These are phyloP conservation scores for Puma concolor DNA, from an alignment of 2,113 vertebrate species.

Conservation along the genomic window DNA sequence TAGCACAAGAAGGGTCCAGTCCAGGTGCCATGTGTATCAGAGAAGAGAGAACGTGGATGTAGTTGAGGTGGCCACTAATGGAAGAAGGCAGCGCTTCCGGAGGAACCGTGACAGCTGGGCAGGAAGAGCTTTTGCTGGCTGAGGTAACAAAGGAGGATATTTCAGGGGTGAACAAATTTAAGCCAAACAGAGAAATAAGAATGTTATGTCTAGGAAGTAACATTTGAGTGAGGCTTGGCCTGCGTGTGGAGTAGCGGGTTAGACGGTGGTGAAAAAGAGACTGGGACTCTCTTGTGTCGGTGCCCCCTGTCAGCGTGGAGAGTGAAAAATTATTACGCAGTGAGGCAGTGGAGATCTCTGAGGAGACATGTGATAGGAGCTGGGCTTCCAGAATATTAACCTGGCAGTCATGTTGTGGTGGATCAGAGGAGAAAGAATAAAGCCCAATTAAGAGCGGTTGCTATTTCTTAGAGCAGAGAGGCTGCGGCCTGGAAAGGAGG, in stretches of 20 bases:
- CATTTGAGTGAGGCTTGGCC: neutral
- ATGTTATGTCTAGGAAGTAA: neutral
- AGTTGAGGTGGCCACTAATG: neutral
- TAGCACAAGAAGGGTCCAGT: neutral
- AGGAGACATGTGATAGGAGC: neutral
- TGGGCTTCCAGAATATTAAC: neutral
- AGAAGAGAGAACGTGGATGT: neutral
- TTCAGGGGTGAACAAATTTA: neutral
- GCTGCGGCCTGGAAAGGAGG: neutral
- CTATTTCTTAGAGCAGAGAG: neutral
- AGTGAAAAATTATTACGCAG: neutral
- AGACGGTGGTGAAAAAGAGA: neutral
- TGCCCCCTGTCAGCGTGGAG: neutral
- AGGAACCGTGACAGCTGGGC: neutral
- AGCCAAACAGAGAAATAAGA: neutral
- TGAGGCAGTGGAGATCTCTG: neutral
- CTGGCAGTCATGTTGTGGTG: fast-evolving
- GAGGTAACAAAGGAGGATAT: neutral
- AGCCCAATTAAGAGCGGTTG: neutral
- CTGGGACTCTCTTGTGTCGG: neutral
- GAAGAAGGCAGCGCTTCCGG: neutral
- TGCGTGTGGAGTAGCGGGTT: neutral
- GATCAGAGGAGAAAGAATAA: neutral
- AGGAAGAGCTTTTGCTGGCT: neutral
- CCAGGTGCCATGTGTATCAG: neutral